These are phyloP conservation scores for Scomber colias DNA, from an alignment of 2,113 vertebrate species.

Conservation along the genomic window DNA sequence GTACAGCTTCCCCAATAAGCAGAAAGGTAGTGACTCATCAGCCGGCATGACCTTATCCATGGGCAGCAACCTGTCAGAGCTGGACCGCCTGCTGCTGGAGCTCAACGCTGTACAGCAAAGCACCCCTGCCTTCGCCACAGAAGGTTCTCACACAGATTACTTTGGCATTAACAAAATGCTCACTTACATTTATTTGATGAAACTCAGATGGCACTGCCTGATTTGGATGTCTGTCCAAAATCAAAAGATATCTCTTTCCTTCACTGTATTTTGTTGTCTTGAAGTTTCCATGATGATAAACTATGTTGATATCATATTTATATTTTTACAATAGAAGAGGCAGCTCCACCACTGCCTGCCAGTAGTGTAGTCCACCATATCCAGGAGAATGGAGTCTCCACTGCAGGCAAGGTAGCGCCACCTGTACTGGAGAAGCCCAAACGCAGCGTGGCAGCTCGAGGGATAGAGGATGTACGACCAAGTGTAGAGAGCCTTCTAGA, in stretches of 20 bases:
- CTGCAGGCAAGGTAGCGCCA: constrained; percentile 76
- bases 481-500: constrained; percentile 94
- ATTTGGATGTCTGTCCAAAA: not conserved
- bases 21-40: constrained; percentile 90
- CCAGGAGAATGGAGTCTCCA: constrained; percentile 85
- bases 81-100: constrained; percentile 94
- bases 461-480: constrained; percentile 89
- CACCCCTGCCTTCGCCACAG: constrained; percentile 81
- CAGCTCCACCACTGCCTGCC: constrained; percentile 73
- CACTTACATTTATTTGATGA: constrained; percentile 9
- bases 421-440: constrained; percentile 89
- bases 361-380: constrained; percentile 80
- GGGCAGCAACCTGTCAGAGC: constrained; percentile 94
- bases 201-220: not conserved
- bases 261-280: not conserved
- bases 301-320: not conserved
- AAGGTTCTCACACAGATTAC: constrained; percentile 81
- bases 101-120: constrained; percentile 93
- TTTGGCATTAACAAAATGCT: not conserved
- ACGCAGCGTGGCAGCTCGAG: constrained; percentile 78
- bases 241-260: not conserved
- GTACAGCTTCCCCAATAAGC: constrained; percentile 93
- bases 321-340: constrained; percentile 57
- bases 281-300: not conserved
- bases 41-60: constrained; percentile 89